These are phyloP conservation scores for Hydrozoanthus tunicans DNA, from an alignment of 64 coral and sea anemone species.

Conservation along the genomic window DNA sequence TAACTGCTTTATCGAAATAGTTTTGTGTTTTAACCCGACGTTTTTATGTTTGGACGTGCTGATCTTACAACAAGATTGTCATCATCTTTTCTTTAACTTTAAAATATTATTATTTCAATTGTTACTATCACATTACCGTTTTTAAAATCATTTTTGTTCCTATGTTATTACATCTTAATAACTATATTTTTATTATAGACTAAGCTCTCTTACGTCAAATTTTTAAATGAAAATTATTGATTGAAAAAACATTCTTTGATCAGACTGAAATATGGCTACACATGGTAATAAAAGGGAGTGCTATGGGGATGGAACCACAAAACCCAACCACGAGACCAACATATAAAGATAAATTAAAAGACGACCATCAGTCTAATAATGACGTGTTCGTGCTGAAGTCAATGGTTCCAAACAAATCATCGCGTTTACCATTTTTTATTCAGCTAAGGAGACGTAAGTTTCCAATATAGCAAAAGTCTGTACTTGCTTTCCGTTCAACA, in stretches of 20 bases:
- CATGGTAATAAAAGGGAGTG: slow-evolving; percentile 16
- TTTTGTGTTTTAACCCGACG: too few relatives aligned
- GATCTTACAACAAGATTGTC: too few relatives aligned
- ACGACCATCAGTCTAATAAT: not conserved
- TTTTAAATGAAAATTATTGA: not conserved
- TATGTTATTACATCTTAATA: not conserved
- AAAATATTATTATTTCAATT: too few relatives aligned
- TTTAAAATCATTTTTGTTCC: too few relatives aligned
- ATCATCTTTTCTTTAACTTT: too few relatives aligned
- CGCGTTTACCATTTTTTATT: not conserved
- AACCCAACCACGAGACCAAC: not conserved
- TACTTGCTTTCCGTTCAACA: too few relatives aligned
- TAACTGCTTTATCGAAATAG: too few relatives aligned
- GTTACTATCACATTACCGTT: too few relatives aligned
- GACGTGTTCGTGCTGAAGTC: not conserved
- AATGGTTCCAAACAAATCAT: not conserved
- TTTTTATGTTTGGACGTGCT: too few relatives aligned
- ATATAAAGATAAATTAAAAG: too few relatives aligned
- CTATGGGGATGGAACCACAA: not conserved
- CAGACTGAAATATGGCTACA: slow-evolving; percentile 23
- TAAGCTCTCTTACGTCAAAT: not conserved
- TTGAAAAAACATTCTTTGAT: not conserved
- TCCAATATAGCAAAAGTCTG: too few relatives aligned
- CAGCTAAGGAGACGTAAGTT: too few relatives aligned
- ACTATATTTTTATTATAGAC: not conserved